These are phyloP conservation scores for Halocaridina rubra DNA, from an alignment of 2,888 invertebrate genomes.

Conservation along the genomic window DNA sequence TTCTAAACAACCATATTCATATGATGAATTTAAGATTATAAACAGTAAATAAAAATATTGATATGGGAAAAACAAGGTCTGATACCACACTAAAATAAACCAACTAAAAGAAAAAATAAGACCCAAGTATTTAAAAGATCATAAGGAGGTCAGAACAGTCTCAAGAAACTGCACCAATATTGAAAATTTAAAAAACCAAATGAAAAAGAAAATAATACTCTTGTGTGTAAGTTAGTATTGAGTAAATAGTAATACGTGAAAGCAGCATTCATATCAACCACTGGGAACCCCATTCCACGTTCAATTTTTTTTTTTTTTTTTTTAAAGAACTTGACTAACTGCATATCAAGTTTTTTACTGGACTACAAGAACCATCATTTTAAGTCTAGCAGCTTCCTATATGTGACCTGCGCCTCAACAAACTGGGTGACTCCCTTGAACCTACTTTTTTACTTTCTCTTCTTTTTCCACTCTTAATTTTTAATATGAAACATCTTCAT, in stretches of 20 bases:
- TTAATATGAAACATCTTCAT: too few species aligned
- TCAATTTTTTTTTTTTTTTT: constrained; percentile 33
- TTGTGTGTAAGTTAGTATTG: constrained; percentile 32
- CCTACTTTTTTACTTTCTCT: too few species aligned
- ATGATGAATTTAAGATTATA: too few species aligned
- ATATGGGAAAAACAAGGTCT: not conserved
- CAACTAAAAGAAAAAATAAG: constrained; percentile 9
- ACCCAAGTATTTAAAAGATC: constrained; percentile 33
- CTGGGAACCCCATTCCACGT: constrained; percentile 54
- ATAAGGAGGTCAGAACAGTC: too few species aligned
- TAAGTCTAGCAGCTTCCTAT: constrained; percentile 57
- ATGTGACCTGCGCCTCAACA: constrained; percentile 61
- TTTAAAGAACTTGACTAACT: constrained; percentile 31
- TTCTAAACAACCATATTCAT: too few species aligned
- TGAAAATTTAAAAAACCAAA: not conserved
- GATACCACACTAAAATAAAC: not conserved
- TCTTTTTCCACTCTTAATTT: too few species aligned
- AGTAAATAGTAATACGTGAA: too few species aligned
- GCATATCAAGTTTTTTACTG: constrained; percentile 34
- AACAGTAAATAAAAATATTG: too few species aligned
- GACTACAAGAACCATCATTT: constrained; percentile 44
- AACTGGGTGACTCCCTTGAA: constrained; percentile 57
- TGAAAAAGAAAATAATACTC: not conserved
- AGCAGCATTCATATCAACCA: constrained; percentile 46
- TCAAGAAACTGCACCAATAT: not conserved